A percentile compares a stretch with the other conserved stretches of the same genome.
Evolutionary conservation across 2,888 invertebrate species (phyloP).

Genomic region (Nomada flava): DNA sequence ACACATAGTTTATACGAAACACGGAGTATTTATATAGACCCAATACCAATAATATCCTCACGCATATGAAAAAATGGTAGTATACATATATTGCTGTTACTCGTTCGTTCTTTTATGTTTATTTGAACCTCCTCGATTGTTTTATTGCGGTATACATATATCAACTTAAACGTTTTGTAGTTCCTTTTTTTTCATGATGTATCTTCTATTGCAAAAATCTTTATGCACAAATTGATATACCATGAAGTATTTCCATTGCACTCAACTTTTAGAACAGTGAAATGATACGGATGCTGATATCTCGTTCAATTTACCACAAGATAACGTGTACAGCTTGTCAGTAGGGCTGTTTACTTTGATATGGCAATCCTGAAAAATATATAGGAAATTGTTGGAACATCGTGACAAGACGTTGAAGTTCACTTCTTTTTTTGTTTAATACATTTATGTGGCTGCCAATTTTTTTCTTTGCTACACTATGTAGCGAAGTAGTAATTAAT

Average conservation of each 20-base stretch:
- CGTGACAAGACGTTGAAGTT: not conserved
- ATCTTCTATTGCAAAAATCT: too few species aligned
- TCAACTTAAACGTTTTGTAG: not conserved
- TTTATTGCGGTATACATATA: too few species aligned
- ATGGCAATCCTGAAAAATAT: constrained; percentile 66
- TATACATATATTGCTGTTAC: constrained; percentile 1
- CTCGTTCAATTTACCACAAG: constrained; percentile 52
- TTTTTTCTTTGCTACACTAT: not conserved
- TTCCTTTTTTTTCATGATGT: not conserved
- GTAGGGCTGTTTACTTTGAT: constrained; percentile 45
- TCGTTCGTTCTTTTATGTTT: not conserved
- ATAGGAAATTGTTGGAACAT: constrained; percentile 21
- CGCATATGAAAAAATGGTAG: not conserved
- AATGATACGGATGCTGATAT: constrained; percentile 44
- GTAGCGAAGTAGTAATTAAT: not conserved
- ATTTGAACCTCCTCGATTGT: not conserved
- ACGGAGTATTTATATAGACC: not conserved
- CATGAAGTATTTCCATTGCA: constrained; percentile 45
- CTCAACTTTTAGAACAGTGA: constrained; percentile 46
- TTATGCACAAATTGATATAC: not conserved
- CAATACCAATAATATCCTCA: not conserved
- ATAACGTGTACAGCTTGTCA: constrained; percentile 50
- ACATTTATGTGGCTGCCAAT: constrained; percentile 5
- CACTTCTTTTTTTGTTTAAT: not conserved
- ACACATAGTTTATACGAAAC: too few species aligned